Base-by-base conservation (phyloP, 1,140 invertebrate species). In the Charaxes varanes region DNA sequence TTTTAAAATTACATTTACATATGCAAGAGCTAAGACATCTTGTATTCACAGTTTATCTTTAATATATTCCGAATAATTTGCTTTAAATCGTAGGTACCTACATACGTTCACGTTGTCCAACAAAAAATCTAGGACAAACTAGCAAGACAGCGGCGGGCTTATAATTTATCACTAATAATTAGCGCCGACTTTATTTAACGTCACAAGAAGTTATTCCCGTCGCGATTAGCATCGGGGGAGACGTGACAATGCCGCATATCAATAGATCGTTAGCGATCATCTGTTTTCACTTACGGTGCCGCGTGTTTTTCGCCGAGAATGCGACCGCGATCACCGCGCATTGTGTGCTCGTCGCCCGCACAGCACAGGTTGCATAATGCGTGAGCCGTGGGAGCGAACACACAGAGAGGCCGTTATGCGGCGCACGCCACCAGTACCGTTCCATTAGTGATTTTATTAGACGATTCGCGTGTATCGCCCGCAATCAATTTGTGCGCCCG, bases 381-480 rank as follows among this genome's bases (percentile, higher is more conserved):
- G 63, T 58, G 38, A 53, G 59, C 52, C 74, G 72, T 79, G 74
- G 71, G 74, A 79, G 66, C 66, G 53, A 31, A 33, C 54, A 46
- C 50, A 52, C 42, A 57, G 30, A 42, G 42, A 44, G 44, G 62
- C 74, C 73, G 76, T 74, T 82, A 82, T 72, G 70, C 70, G 73
- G 73, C 67, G 68, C 76, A 78, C 71, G 73, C 71, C 67, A 71
- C 55, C 65, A 48, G 66, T 82, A 80, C 78, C 78, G 78, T 82
- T 80, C 73, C 64, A 74, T 74, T 77, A 68, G 63, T 60, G 76
- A 82, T 79, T 80, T 78, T 79, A 80, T 82, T 80, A 82, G 71
- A 80, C 62, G 64, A 80, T 67, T 77, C 78, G 62, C 69, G 67
- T 80, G 70, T 77, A 78, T 76, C 61, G 63, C 56, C 51, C 45